A percentile compares a stretch with the other conserved stretches of the same genome.
Conservation (phyloP, 2,797 vertebrate genomes). For the Acridotheres tristis region DNA sequence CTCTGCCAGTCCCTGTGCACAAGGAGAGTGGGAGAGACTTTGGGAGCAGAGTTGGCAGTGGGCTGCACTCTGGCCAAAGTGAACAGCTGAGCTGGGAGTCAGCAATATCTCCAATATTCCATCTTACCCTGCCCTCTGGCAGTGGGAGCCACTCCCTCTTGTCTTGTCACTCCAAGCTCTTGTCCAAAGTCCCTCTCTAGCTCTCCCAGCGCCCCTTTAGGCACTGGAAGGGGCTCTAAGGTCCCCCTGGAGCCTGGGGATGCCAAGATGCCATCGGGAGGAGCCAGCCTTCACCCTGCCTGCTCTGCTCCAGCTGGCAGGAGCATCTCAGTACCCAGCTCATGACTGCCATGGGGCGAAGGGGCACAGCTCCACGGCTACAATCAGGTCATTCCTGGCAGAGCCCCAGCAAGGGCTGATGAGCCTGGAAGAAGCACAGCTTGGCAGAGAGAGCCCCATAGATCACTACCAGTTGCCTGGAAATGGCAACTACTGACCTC, state of each 20-base stretch:
- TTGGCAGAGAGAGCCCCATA: neutral
- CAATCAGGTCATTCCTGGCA: neutral
- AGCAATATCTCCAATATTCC: neutral
- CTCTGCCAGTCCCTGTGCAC: neutral
- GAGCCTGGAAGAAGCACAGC: neutral
- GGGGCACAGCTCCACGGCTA: neutral
- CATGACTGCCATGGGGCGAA: accelerated
- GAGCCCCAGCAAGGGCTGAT: neutral
- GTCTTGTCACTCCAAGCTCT: neutral
- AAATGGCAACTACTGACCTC: neutral
- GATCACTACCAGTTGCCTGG: neutral
- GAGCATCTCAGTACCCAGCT: neutral
- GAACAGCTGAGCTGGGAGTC: neutral
- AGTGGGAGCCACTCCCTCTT: neutral
- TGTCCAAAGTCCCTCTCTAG: neutral
- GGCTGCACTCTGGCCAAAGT: neutral
- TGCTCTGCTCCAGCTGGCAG: accelerated
- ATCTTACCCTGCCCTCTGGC: neutral
- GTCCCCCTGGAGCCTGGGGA: neutral
- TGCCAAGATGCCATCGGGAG: neutral
- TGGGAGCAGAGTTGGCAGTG: neutral
- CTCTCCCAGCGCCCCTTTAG: neutral
- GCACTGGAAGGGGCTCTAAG: neutral
- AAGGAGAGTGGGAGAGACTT: neutral
- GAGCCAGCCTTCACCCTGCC: neutral